phyloP scores from a whole-genome alignment of 2,113 vertebrate genomes.

The Mungos mungo region DNA sequence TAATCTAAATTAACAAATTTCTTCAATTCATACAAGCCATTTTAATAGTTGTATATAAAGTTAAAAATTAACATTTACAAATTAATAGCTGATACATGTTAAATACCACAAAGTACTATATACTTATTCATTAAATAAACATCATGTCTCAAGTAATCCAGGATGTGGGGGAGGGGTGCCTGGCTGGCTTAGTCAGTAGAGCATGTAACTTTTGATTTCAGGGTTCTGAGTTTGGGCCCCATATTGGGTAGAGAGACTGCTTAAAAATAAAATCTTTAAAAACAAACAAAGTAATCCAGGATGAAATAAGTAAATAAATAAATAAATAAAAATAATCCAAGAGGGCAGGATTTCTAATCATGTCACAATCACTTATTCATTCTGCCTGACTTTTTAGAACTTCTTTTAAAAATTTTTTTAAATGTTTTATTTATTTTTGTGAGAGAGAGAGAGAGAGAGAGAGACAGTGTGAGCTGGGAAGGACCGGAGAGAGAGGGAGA shows the following conservation, averaged over 20 bases:
- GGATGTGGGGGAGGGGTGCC: neutral
- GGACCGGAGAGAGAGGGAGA: too few species aligned
- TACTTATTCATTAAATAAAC: neutral
- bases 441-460: too few species aligned
- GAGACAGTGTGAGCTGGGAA: too few species aligned
- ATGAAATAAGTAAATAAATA: neutral
- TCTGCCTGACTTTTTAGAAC: neutral
- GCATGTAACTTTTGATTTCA: neutral
- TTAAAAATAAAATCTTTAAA: neutral
- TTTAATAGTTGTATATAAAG: slow-evolving; percentile 8
- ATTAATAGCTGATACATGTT: neutral
- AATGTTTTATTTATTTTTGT: too few species aligned
- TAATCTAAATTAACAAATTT: neutral
- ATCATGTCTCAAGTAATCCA: neutral
- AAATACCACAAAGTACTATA: neutral
- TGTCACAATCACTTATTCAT: neutral
- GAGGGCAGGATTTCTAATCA: neutral
- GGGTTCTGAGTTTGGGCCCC: too few species aligned
- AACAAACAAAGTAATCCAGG: neutral
- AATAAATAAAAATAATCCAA: neutral
- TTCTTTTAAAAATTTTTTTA: neutral
- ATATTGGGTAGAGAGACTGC: too few species aligned
- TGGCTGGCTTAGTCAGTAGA: neutral
- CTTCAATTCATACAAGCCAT: neutral
- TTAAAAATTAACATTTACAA: neutral